Evolutionary conservation across 2,113 vertebrate species (phyloP).

Genomic region (Eublepharis macularius): DNA sequence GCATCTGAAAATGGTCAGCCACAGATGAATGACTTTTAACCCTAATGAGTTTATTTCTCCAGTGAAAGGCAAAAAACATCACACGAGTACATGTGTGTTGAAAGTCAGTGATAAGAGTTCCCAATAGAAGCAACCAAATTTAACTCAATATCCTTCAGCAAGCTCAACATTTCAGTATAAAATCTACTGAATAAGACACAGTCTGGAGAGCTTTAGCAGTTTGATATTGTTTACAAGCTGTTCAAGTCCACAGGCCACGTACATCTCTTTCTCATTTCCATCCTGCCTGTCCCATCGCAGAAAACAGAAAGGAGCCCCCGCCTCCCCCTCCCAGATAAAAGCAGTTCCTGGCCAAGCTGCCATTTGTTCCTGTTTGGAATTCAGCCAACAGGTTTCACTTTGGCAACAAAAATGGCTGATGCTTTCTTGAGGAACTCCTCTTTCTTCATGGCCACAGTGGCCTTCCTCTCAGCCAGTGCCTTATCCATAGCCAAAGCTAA

Average conservation of each 20-base stretch:
- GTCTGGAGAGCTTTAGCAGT: too few species aligned
- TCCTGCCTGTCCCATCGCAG: too few species aligned
- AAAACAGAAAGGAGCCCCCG: neutral
- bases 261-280: rapidly evolving
- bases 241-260: neutral
- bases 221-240: neutral
- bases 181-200: neutral
- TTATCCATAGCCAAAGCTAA: constrained; percentile 84
- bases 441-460: constrained; percentile 79
- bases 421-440: constrained; percentile 91
- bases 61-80: neutral
- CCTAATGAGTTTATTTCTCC: neutral
- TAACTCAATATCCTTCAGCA: neutral
- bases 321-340: neutral
- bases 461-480: constrained; percentile 64
- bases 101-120: neutral
- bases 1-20: too few species aligned
- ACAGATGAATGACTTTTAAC: too few species aligned
- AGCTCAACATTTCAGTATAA: neutral
- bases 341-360: neutral
- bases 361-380: rapidly evolving
- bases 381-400: constrained; percentile 86
- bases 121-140: neutral
- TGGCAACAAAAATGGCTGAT: constrained; percentile 83
- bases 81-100: neutral